These are phyloP conservation scores for Anastatus disparis DNA, from an alignment of 1,140 invertebrate genomes.

Conservation along the genomic window DNA sequence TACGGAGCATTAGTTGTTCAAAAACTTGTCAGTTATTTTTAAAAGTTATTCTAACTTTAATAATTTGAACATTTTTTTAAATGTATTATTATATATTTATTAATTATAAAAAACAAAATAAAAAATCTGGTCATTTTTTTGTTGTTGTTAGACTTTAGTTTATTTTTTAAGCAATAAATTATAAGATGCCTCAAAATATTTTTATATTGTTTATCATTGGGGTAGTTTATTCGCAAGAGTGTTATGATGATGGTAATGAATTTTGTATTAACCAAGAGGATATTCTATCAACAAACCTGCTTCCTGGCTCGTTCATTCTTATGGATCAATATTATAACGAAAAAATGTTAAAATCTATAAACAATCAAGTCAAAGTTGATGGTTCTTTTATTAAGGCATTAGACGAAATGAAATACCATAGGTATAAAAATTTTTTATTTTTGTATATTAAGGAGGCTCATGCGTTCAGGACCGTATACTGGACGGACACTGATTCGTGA, in stretches of 20 bases:
- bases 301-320: slow-evolving; percentile 71
- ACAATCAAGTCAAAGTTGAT: slow-evolving; percentile 50
- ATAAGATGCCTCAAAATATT: too few species aligned
- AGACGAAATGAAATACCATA: slow-evolving; percentile 72
- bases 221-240: slow-evolving; percentile 45
- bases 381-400: slow-evolving; percentile 71
- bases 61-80: too few species aligned
- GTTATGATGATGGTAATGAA: slow-evolving; percentile 62
- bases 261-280: slow-evolving; percentile 71
- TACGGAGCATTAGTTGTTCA: too few species aligned
- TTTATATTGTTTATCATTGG: neutral
- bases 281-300: slow-evolving; percentile 71
- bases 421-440: slow-evolving; percentile 59
- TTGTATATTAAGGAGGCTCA: neutral
- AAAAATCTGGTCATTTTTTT: too few species aligned
- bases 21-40: too few species aligned
- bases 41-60: too few species aligned
- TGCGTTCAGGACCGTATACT: too few species aligned
- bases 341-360: neutral
- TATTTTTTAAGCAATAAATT: too few species aligned
- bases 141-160: too few species aligned
- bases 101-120: too few species aligned
- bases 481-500: too few species aligned
- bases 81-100: too few species aligned
- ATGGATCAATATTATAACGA: slow-evolving; percentile 27